Evolutionary conservation across 2,888 invertebrate species (phyloP), one percentile per base, ranked within the genome.

Genomic region (Harmothoe impar): DNA sequence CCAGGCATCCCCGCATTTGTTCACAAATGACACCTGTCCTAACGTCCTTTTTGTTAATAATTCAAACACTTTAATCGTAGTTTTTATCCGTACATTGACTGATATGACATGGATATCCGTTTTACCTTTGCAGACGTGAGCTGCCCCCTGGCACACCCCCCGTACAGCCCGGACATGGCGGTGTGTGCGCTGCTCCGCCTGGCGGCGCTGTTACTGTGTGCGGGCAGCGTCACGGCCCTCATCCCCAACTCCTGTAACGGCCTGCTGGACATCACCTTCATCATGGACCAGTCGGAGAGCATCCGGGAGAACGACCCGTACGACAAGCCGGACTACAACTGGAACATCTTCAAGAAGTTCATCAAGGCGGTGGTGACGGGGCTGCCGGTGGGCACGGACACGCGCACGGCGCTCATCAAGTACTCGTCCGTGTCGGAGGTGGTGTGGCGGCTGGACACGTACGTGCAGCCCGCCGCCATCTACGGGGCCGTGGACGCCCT

Each of bases 241-340:
- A 33, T 43, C 23, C 81, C 81, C 0, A 23, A 81, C 43, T 1
- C 0, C 0, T 89, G 89, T 51, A 0, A 89, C 0, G 77, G 78
- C 29, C 1, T 5, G 0, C 31, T 89, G 77, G 89, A 89, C 52
- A 23, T 89, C 1, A 17, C 78, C n/a, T 89, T 89, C 31, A 31
- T 89, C 31, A 77, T 89, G 43, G 89, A 89, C 33, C 56, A 68
- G 17, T 89, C 89, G n/a, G 89, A 78, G 78, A 89, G 89, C 52
- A 89, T 89, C 77, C 25, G 25, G 5, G 89, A 89, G 5, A 52
- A 78, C 25, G 35, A 35, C 35, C 89, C 89, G n/a, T 10, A 15
- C 0, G 89, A 52, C 52, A 54, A 68, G 20, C 52, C 89, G 3
- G 25, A 77, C 29, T 20, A 89, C 10, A 78, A 33, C 78, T 89